Conservation (phyloP, 2,113 vertebrate species). For the Melanerpes formicivorus region DNA sequence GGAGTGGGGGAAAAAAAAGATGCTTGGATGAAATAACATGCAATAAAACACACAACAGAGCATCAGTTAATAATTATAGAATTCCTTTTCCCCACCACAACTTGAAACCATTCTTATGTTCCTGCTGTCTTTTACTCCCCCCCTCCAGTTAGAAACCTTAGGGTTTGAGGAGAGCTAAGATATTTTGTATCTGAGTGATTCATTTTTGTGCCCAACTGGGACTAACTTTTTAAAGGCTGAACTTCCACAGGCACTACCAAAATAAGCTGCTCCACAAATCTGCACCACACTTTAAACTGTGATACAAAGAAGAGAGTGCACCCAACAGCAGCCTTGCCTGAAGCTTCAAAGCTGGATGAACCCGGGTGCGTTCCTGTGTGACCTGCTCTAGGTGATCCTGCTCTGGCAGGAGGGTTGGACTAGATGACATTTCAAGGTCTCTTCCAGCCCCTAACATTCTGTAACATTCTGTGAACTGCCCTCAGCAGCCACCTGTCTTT, state of each 20-base stretch:
- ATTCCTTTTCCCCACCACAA: fast-evolving
- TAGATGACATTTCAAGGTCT: too few species aligned
- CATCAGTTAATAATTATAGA: not conserved
- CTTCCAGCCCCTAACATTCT: too few species aligned
- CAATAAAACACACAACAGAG: not conserved
- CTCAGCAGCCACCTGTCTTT: not conserved
- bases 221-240: not conserved
- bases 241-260: not conserved
- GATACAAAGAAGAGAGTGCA: not conserved
- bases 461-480: not conserved
- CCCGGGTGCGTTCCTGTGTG: too few species aligned
- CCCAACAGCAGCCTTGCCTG: not conserved
- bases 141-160: not conserved
- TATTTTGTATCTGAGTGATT: not conserved
- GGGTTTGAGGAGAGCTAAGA: not conserved
- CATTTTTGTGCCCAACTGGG: not conserved
- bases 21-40: not conserved
- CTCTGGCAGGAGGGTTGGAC: too few species aligned
- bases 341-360: not conserved
- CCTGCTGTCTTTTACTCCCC: not conserved
- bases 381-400: too few species aligned
- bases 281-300: not conserved
- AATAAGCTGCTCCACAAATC: not conserved
- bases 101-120: not conserved
- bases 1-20: not conserved